Percentiles rank a stretch among this genome's conserved stretches.
Conservation (phyloP, 2,113 vertebrate species). For the Eulemur rufifrons region DNA sequence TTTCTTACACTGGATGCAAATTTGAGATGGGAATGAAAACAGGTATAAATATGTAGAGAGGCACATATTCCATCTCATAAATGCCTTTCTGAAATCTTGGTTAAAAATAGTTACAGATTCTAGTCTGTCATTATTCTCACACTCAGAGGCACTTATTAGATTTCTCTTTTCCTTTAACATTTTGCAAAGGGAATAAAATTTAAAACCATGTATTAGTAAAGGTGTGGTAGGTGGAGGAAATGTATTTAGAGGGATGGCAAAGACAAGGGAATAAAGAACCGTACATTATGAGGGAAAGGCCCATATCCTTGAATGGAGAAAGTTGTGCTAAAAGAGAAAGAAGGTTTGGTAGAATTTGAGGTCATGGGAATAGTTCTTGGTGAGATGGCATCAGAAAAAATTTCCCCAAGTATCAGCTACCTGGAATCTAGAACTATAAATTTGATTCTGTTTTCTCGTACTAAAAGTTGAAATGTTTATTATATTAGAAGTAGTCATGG, state of each 20-base stretch:
- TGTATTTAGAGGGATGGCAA: not conserved
- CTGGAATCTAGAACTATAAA: not conserved
- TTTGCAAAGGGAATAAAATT: not conserved
- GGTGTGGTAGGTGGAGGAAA: not conserved
- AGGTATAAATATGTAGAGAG: not conserved
- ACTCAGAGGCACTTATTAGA: not conserved
- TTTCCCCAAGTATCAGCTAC: not conserved
- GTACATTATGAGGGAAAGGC: not conserved
- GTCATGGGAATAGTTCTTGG: not conserved
- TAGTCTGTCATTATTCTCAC: not conserved
- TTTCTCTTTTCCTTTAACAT: not conserved
- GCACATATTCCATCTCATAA: not conserved
- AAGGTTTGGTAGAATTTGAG: not conserved
- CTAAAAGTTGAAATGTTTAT: not conserved
- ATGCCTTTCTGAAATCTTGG: slow-evolving; percentile 29
- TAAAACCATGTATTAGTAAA: not conserved
- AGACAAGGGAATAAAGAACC: not conserved
- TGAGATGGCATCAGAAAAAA: not conserved
- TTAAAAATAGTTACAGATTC: slow-evolving; percentile 11
- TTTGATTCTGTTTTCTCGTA: not conserved
- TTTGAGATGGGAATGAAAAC: not conserved
- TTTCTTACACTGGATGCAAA: not conserved
- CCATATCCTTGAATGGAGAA: not conserved
- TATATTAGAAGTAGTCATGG: not conserved
- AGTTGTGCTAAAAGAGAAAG: not conserved